A percentile compares a stretch with the other conserved stretches of the same genome.
phyloP scores from a whole-genome alignment of 2,888 invertebrate genomes.

The Balanococcus diminutus region DNA sequence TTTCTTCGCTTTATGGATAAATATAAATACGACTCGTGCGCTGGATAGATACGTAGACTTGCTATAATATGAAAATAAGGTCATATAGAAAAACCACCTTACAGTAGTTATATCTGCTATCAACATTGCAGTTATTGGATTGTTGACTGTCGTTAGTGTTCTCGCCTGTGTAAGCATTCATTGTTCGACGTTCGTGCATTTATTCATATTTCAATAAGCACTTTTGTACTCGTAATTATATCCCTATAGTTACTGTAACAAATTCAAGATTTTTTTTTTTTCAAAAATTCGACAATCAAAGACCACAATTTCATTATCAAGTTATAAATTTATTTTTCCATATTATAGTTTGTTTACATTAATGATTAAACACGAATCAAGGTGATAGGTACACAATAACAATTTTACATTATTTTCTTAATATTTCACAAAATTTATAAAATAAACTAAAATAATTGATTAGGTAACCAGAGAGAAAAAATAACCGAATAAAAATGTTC shows the following conservation, averaged over 20 bases:
- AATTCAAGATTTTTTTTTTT: too few species aligned
- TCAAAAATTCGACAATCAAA: too few species aligned
- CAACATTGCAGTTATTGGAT: not conserved
- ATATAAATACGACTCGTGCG: not conserved
- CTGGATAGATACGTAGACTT: not conserved
- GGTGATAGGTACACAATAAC: constrained; percentile 22
- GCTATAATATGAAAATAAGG: not conserved
- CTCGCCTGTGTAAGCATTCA: not conserved
- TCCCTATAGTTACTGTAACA: too few species aligned
- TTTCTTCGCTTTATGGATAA: not conserved
- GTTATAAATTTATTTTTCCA: constrained; percentile 13
- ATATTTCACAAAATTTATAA: not conserved
- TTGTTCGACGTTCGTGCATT: not conserved
- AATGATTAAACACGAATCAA: constrained; percentile 31
- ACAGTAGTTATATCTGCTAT: too few species aligned
- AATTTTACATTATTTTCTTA: constrained; percentile 28
- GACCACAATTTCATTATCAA: not conserved
- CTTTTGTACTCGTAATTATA: too few species aligned
- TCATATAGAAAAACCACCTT: not conserved
- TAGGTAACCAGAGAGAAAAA: constrained; percentile 19
- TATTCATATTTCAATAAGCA: not conserved
- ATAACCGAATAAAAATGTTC: constrained; percentile 24
- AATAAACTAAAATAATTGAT: constrained; percentile 18
- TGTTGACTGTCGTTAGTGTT: not conserved
- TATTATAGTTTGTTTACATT: constrained; percentile 25